A percentile compares a stretch with the other conserved stretches of the same genome.
phyloP scores from a whole-genome alignment of 2,113 vertebrate species.

The human region DNA sequence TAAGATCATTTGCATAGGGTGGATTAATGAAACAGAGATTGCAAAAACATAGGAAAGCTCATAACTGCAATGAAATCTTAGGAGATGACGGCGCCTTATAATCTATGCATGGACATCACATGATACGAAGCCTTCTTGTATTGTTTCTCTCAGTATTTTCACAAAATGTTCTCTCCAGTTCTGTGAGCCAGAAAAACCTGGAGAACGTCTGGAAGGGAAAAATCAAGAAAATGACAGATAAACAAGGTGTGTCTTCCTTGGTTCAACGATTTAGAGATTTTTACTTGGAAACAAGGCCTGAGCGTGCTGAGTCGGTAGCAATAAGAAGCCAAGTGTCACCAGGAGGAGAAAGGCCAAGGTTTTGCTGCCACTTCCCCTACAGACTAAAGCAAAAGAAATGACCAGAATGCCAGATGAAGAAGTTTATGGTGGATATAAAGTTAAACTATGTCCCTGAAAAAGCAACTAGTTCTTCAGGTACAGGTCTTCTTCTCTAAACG shows the following conservation, averaged over 20 bases:
- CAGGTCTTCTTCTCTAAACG: background rate
- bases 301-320: background rate
- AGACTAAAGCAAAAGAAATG: background rate
- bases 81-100: accelerated
- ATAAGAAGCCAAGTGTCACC: background rate
- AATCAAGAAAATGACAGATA: background rate
- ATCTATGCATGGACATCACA: accelerated
- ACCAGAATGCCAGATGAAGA: background rate
- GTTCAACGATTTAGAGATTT: background rate
- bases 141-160: background rate
- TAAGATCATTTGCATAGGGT: background rate
- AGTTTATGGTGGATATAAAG: background rate
- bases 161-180: background rate
- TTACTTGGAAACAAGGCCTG: background rate
- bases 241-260: background rate
- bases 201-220: background rate
- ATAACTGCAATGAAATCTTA: no score
- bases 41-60: background rate
- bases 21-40: background rate
- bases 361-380: background rate
- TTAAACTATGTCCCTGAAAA: background rate
- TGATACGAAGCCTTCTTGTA: accelerated
- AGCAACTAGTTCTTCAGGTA: background rate
- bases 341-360: background rate
- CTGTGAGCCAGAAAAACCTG: background rate